A percentile compares a stretch with the other conserved stretches of the same genome.
These are phyloP conservation scores for Calypte anna DNA, from an alignment of 2,113 vertebrate species.

Conservation along the genomic window DNA sequence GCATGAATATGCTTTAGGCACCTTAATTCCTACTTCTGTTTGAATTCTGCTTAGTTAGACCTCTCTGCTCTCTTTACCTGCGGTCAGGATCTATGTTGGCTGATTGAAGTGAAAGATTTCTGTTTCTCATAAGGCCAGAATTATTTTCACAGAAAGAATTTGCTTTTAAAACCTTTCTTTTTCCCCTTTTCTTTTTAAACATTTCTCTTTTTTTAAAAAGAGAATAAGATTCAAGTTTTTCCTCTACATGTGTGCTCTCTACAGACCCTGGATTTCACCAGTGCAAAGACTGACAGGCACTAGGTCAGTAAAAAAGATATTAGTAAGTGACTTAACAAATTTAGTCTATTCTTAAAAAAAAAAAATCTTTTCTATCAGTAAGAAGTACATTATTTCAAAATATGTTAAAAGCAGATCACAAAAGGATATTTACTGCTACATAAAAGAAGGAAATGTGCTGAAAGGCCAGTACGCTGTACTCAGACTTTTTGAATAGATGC, in stretches of 20 bases:
- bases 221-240: neutral
- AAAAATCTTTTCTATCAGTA: neutral
- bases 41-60: neutral
- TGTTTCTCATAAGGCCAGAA: neutral
- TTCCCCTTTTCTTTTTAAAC: no score
- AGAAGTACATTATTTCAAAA: slow-evolving; percentile 49
- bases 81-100: neutral
- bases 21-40: neutral
- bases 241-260: neutral
- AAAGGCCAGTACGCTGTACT: slow-evolving; percentile 30
- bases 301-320: neutral
- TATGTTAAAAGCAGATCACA: slow-evolving; percentile 54
- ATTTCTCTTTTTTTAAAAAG: neutral
- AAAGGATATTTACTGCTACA: slow-evolving; percentile 57
- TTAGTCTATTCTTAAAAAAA: neutral
- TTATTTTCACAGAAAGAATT: neutral
- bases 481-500: slow-evolving; percentile 59
- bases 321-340: neutral
- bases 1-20: neutral
- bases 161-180: neutral
- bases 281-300: neutral
- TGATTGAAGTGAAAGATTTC: neutral
- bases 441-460: slow-evolving; percentile 36
- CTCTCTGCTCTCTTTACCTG: neutral
- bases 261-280: neutral